Base-by-base conservation (phyloP, 1,140 invertebrate species). In the Chironomus tepperi region DNA sequence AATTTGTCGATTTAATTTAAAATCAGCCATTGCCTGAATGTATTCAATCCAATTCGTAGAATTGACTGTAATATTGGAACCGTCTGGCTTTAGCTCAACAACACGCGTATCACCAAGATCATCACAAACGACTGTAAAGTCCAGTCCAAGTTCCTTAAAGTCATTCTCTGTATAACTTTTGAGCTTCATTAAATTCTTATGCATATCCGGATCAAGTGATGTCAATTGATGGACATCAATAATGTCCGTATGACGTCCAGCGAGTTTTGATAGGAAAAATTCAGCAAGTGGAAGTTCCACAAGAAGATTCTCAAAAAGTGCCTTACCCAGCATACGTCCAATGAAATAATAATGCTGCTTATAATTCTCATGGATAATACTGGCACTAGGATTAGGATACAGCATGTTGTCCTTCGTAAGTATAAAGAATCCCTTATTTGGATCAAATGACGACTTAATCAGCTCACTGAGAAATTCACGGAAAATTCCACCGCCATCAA, bases 321-420 rank as follows among this genome's bases (percentile, higher is more conserved):
- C 95, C 89, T 98, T 98, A 64, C 97, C 97, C 5, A 98, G 83
- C 81, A 99, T 94, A 73, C 96, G 85, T 9, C 97, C 97, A 75
- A 99, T 93, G 80, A 99, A 98, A 82, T 90, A 98, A 81, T 97
- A 99, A 84, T 99, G 97, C 78, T 92, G 89, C 0, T 88, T 87
- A 81, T 90, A 97, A 79, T 98, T 91, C 7, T 92, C 89, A 18
- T 94, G 88, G 0, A 98, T 82, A 18, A 94, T 82, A 76, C 91
- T 87, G 9, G 96, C 94, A 64, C 92, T 91, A 0, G 97, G 97
- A 84, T 98, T 99, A 0, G 97, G 97, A 83, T 98, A 99, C 9
- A 99, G 81, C 82, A 94, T 89, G 79, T 97, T 95, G 79, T 98
- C 95, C 76, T 90, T 91, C 0, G 96, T 98, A 15, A 96, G 85